A percentile compares a stretch with the other conserved stretches of the same genome.
Evolutionary conservation across 1,140 invertebrate species (phyloP).

Genomic region (Drosophila seguyi): DNA sequence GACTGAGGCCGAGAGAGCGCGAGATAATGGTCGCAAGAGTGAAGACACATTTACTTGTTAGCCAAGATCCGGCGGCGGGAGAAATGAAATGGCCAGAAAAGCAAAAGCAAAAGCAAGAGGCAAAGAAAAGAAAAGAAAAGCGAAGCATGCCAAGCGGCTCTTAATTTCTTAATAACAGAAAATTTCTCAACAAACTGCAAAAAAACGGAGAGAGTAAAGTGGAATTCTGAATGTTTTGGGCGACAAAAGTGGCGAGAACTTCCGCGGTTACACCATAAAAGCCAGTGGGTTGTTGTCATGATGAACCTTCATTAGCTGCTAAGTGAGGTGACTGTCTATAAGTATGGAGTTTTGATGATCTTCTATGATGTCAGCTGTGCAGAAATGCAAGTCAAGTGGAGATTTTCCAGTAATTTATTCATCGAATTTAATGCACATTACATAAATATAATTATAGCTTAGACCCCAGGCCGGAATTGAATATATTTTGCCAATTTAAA

Average conservation of each 20-base stretch:
- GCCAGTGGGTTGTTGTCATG: conserved; percentile 15
- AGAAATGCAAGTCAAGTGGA: conserved; percentile 39
- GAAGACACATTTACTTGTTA: conserved; percentile 49
- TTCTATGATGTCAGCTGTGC: conserved; percentile 56
- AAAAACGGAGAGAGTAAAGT: conserved; percentile 19
- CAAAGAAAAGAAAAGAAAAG: conserved; percentile 34
- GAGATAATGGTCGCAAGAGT: conserved; percentile 34
- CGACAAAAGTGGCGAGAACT: conserved; percentile 21
- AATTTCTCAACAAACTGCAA: conserved; percentile 38
- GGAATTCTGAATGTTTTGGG: conserved; percentile 25
- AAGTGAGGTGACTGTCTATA: conserved; percentile 21
- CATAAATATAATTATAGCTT: conserved; percentile 4
- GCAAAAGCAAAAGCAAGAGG: conserved; percentile 10
- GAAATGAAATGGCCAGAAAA: conserved; percentile 26
- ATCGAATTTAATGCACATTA: background rate
- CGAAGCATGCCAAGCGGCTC: conserved; percentile 53
- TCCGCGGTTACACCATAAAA: conserved; percentile 33
- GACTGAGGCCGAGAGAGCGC: conserved; percentile 25
- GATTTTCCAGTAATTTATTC: background rate
- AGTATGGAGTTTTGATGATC: conserved; percentile 26
- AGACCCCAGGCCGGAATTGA: background rate
- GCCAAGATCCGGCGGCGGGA: conserved; percentile 49
- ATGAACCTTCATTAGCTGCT: conserved; percentile 51
- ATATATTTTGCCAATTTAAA: conserved; percentile 1
- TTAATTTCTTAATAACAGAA: conserved; percentile 53